Evolutionary conservation across 2,888 invertebrate species (phyloP), one percentile per base, ranked within the genome.

Genomic region (Psylliodes chrysocephalus): DNA sequence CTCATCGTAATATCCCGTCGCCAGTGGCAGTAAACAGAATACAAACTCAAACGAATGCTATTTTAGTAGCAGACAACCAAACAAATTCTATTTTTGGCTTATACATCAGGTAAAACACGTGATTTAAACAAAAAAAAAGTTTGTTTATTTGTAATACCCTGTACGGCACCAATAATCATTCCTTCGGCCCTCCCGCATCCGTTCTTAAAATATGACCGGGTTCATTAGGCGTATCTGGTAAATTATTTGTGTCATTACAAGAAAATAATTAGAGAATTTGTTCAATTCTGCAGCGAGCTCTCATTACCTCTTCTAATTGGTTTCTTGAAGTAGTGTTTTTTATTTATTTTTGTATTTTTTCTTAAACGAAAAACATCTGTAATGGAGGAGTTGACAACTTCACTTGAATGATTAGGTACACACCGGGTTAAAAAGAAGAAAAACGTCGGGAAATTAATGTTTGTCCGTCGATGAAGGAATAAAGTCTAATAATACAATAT

Each of bases 251-350:
- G 33, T 63, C 53, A 53, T 47, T 51, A 54, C 18, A 40, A 42
- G 52, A 62, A 59, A 62, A 62, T 62, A 62, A 66, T 62, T 54
- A 59, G 62, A 33, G 33, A 42, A 62, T 59, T 62, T 44, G 62
- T 53, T 66, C 53, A 53, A 56, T 64, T 56, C 47, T 38, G 53
- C 51, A 28, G 44, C 47, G 52, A 19, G 49, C 46, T 61, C 60
- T 60, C 56, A 61, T 65, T 60, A 61, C 38, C 35, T 55, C 25
- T 40, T 55, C 40, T 61, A 61, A 61, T 61, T 61, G 61, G 54
- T 61, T 55, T 46, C 38, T 54, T 55, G 47, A 55, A 47, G 40
- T 54, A 61, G 40, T 55, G 55, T 49, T 55, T 61, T 22, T 61
- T 49, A 30, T 56, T n/a, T n/a, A n/a, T n/a, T n/a, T n/a, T n/a